These are phyloP conservation scores for Zygothrica quintamaculata DNA, from an alignment of 2,888 invertebrate species.

Conservation along the genomic window DNA sequence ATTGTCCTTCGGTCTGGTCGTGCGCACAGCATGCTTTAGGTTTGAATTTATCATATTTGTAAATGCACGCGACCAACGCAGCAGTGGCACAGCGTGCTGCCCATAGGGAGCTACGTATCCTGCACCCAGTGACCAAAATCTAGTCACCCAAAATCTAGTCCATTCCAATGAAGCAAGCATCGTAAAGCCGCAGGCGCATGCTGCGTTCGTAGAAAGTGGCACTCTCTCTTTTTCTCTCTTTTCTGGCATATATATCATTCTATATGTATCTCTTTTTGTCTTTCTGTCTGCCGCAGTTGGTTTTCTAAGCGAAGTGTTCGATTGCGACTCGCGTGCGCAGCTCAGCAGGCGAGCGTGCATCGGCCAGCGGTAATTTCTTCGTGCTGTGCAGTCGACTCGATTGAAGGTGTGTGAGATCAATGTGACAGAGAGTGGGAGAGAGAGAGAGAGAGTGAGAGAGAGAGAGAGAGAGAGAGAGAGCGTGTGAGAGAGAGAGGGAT, in stretches of 20 bases:
- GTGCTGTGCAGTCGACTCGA: slow-evolving; percentile 35
- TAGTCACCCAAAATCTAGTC: slow-evolving; percentile 16
- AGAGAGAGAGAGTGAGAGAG: not conserved
- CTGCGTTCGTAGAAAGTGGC: slow-evolving; percentile 51
- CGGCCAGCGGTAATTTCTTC: slow-evolving; percentile 21
- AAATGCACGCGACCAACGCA: slow-evolving; percentile 69
- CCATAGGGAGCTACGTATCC: slow-evolving; percentile 50
- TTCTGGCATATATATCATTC: not conserved
- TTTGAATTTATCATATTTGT: slow-evolving; percentile 27
- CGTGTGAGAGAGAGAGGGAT: slow-evolving; percentile 1
- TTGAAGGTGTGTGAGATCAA: slow-evolving; percentile 28
- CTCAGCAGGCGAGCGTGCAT: slow-evolving; percentile 55
- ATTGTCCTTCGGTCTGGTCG: slow-evolving; percentile 39
- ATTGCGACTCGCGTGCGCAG: slow-evolving; percentile 67
- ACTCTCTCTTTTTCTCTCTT: slow-evolving; percentile 1
- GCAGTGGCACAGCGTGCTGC: slow-evolving; percentile 41
- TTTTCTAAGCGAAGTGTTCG: slow-evolving; percentile 16
- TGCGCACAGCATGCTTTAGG: slow-evolving; percentile 64
- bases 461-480: slow-evolving; percentile 16
- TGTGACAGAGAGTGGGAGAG: not conserved
- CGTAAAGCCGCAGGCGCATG: slow-evolving; percentile 62
- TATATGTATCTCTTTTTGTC: not conserved
- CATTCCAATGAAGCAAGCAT: slow-evolving; percentile 65
- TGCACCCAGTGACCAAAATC: no score
- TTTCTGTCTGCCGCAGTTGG: slow-evolving; percentile 10